Conservation (phyloP, 2,797 vertebrate genomes). For the Microctenopoma stevenorrisi region DNA sequence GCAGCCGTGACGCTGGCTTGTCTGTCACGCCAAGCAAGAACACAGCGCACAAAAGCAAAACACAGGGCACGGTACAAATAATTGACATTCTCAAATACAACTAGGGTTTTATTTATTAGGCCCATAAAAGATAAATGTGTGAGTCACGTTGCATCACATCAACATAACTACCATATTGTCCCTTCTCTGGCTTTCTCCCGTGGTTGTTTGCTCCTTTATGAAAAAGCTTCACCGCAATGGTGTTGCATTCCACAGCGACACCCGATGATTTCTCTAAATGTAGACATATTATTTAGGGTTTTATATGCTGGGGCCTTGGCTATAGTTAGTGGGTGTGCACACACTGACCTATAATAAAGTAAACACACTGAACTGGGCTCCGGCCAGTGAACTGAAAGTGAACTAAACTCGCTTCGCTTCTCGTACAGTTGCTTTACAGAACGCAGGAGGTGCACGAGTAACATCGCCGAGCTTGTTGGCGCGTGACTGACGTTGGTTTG, state of each 20-base stretch:
- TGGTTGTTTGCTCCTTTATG: conserved; percentile 71
- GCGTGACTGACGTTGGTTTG: background rate
- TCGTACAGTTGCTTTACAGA: conserved; percentile 23
- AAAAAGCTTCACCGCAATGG: conserved; percentile 68
- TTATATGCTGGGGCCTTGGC: conserved; percentile 65
- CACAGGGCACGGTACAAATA: too few species aligned
- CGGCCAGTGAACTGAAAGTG: conserved; percentile 34
- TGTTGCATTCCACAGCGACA: conserved; percentile 75
- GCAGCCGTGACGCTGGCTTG: background rate
- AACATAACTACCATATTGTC: conserved; percentile 12
- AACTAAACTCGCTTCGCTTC: conserved; percentile 13
- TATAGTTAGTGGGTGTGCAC: conserved; percentile 74
- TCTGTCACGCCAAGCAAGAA: background rate
- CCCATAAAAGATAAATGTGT: conserved; percentile 4
- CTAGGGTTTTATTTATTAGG: background rate
- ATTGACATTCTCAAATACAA: background rate
- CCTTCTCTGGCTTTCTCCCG: conserved; percentile 50
- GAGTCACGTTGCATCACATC: conserved; percentile 6
- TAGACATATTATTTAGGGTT: conserved; percentile 79
- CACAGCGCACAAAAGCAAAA: background rate
- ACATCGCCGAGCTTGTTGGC: background rate
- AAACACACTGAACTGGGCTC: conserved; percentile 58
- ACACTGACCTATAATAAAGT: conserved; percentile 73
- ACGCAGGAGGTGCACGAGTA: conserved; percentile 23
- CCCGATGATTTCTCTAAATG: conserved; percentile 78